A percentile compares a stretch with the other conserved stretches of the same genome.
Evolutionary conservation across 2,888 invertebrate genomes (phyloP).

Genomic region (Oligia strigilis): DNA sequence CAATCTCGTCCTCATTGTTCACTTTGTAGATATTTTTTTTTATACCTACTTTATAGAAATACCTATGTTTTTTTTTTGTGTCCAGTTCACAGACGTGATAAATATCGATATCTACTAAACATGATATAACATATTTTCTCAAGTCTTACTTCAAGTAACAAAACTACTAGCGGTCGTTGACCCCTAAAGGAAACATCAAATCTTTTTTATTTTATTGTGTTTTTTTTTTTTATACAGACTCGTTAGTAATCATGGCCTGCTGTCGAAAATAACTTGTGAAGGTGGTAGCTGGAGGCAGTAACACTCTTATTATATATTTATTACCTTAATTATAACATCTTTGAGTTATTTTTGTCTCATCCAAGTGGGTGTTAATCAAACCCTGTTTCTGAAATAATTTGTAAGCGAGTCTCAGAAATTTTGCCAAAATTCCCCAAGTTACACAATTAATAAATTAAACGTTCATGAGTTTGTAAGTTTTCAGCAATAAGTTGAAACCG

Average conservation of each 20-base stretch:
- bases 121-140: too few species aligned
- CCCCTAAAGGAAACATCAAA: too few species aligned
- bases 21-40: too few species aligned
- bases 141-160: too few species aligned
- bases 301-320: not conserved
- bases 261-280: constrained; percentile 13
- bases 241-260: not conserved
- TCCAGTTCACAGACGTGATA: too few species aligned
- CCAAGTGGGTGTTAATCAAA: not conserved
- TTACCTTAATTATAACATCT: not conserved
- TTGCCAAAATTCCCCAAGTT: constrained; percentile 20
- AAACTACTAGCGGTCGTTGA: too few species aligned
- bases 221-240: too few species aligned
- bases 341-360: constrained; percentile 10
- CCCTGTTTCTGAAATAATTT: constrained; percentile 20
- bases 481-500: not conserved
- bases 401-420: constrained; percentile 4
- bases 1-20: too few species aligned
- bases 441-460: constrained; percentile 3
- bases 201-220: too few species aligned
- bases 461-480: constrained; percentile 19
- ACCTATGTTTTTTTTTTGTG: too few species aligned
- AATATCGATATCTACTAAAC: too few species aligned
- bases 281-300: not conserved
- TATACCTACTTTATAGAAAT: too few species aligned